phyloP scores from a whole-genome alignment of 2,888 invertebrate genomes.

The Trissoscelio sp. region DNA sequence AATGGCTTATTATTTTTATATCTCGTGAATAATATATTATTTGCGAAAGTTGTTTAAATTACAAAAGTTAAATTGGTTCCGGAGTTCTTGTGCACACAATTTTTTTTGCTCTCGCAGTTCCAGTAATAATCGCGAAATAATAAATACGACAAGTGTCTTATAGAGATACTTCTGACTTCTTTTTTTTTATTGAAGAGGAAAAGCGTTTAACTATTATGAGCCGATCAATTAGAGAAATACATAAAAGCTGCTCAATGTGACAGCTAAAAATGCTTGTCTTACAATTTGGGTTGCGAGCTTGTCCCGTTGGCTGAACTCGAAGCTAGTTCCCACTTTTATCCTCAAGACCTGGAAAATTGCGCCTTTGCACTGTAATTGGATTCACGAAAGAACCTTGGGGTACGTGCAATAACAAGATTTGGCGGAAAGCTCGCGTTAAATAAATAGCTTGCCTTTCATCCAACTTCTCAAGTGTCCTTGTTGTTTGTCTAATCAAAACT shows the following conservation, averaged over 20 bases:
- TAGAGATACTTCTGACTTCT: too few species aligned
- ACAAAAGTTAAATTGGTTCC: slow-evolving; percentile 46
- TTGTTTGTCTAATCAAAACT: slow-evolving; percentile 62
- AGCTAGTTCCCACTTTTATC: slow-evolving; percentile 52
- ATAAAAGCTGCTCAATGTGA: slow-evolving; percentile 41
- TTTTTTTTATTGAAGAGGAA: too few species aligned
- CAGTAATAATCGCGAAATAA: slow-evolving; percentile 35
- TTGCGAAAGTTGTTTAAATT: slow-evolving; percentile 39
- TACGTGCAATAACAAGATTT: slow-evolving; percentile 68
- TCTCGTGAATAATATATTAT: slow-evolving; percentile 40
- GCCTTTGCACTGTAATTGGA: slow-evolving; percentile 65
- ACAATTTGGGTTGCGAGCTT: slow-evolving; percentile 39
- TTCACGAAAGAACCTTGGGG: slow-evolving; percentile 58
- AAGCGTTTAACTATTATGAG: slow-evolving; percentile 18
- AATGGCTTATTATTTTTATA: slow-evolving; percentile 31
- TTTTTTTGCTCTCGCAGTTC: slow-evolving; percentile 20
- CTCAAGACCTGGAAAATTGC: slow-evolving; percentile 62
- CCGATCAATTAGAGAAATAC: slow-evolving; percentile 40
- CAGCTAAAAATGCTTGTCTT: slow-evolving; percentile 52
- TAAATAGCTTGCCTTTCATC: slow-evolving; percentile 62
- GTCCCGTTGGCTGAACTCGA: slow-evolving; percentile 49
- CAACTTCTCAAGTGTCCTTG: slow-evolving; percentile 52
- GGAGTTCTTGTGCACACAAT: slow-evolving; percentile 9
- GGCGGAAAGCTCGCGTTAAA: slow-evolving; percentile 62
- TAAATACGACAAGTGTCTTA: slow-evolving; percentile 24